Percentiles rank a stretch among this genome's conserved stretches.
Conservation (phyloP, 2,888 invertebrate genomes). For the Pollenia angustigena region DNA sequence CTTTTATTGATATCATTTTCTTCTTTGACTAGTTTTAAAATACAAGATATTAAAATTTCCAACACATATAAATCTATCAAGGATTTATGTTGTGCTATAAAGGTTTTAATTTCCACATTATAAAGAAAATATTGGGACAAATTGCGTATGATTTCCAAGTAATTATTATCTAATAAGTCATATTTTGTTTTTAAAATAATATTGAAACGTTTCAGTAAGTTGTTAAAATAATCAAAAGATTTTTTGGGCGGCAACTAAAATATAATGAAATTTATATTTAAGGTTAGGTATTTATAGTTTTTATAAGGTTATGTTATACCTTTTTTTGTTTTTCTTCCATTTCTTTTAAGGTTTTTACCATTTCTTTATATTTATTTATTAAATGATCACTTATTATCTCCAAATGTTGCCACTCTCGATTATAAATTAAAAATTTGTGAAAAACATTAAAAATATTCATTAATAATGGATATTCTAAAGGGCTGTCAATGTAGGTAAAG, state of each 20-base stretch:
- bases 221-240: constrained; percentile 10
- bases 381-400: constrained; percentile 48
- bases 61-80: constrained; percentile 71
- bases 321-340: constrained; percentile 11
- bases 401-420: constrained; percentile 66
- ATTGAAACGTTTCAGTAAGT: constrained; percentile 63
- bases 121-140: constrained; percentile 39
- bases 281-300: not conserved
- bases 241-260: constrained; percentile 24
- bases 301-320: constrained; percentile 28
- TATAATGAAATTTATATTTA: not conserved
- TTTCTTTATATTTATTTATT: constrained; percentile 42
- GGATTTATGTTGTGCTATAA: constrained; percentile 17
- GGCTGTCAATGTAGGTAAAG: constrained; percentile 37
- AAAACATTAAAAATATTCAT: constrained; percentile 65
- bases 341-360: constrained; percentile 54
- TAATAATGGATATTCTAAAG: constrained; percentile 68
- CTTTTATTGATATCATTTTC: not conserved
- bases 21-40: constrained; percentile 37
- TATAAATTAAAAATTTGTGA: constrained; percentile 55
- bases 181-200: constrained; percentile 68
- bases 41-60: constrained; percentile 61
- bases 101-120: not conserved
- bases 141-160: constrained; percentile 13
- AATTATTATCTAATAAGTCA: constrained; percentile 51